Percentiles rank a stretch among this genome's conserved stretches.
These are phyloP conservation scores for Mythimna vitellina DNA, from an alignment of 2,888 invertebrate genomes.

Conservation along the genomic window DNA sequence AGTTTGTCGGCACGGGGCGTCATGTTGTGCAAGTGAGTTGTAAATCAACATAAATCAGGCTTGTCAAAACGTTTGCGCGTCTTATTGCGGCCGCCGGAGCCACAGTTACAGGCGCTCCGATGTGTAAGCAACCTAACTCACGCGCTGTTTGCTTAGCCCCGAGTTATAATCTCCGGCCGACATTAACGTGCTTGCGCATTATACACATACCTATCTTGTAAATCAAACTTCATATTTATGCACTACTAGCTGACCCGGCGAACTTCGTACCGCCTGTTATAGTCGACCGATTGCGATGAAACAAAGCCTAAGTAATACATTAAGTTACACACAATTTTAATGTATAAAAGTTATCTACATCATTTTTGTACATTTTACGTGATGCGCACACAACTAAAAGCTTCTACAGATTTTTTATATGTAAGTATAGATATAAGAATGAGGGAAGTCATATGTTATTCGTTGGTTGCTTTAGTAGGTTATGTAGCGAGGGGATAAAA, in stretches of 20 bases:
- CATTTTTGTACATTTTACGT: no score
- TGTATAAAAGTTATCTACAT: no score
- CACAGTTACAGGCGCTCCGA: conserved; percentile 37
- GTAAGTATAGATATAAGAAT: not conserved
- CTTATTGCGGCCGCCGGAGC: conserved; percentile 55
- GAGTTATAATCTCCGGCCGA: conserved; percentile 57
- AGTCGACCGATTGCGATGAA: no score
- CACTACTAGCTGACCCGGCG: not conserved
- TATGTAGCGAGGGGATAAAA: no score
- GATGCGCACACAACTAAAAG: no score
- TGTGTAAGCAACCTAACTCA: conserved; percentile 61
- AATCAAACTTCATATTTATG: conserved; percentile 56
- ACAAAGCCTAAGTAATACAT: no score
- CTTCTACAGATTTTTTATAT: no score
- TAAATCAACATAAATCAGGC: conserved; percentile 73
- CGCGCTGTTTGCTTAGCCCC: conserved; percentile 57
- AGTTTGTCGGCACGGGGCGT: conserved; percentile 63
- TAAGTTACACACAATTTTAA: no score
- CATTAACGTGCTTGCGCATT: conserved; percentile 46
- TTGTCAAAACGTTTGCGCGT: conserved; percentile 74
- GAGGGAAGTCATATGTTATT: conserved; percentile 52
- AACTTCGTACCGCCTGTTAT: no score
- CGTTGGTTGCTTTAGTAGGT: not conserved
- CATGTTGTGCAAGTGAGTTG: conserved; percentile 68
- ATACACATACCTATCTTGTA: conserved; percentile 50